Evolutionary conservation across 2,113 vertebrate species (phyloP).

Genomic region (Capra hircus): DNA sequence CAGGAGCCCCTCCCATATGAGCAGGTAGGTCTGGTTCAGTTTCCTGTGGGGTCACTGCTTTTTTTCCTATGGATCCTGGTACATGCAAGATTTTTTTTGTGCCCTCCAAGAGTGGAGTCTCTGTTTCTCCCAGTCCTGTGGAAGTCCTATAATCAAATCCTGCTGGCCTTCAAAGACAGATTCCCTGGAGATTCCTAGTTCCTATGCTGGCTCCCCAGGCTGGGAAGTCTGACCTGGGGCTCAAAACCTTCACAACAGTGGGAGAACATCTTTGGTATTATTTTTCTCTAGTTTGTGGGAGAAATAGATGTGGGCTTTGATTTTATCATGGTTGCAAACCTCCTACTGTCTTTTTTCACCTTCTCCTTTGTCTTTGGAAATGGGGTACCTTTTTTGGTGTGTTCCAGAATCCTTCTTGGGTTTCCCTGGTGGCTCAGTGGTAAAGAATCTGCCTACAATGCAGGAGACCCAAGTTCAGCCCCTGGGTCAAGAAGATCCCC

Average conservation of each 20-base stretch:
- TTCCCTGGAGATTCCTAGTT: background rate
- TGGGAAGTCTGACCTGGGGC: background rate
- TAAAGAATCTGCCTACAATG: background rate
- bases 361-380: background rate
- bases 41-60: background rate
- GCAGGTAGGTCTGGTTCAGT: background rate
- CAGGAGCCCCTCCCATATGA: background rate
- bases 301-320: background rate
- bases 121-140: background rate
- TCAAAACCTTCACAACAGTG: background rate
- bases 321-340: background rate
- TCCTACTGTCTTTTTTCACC: background rate
- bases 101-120: background rate
- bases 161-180: background rate
- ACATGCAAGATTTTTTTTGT: background rate
- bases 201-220: background rate
- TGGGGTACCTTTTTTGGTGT: background rate
- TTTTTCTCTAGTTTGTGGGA: background rate
- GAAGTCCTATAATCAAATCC: background rate
- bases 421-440: background rate
- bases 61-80: background rate
- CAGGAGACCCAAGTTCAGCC: background rate
- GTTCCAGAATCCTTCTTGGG: background rate
- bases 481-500: background rate
- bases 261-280: background rate